phyloP scores from a whole-genome alignment of 2,113 vertebrate species.

The Triplophysa dalaica region DNA sequence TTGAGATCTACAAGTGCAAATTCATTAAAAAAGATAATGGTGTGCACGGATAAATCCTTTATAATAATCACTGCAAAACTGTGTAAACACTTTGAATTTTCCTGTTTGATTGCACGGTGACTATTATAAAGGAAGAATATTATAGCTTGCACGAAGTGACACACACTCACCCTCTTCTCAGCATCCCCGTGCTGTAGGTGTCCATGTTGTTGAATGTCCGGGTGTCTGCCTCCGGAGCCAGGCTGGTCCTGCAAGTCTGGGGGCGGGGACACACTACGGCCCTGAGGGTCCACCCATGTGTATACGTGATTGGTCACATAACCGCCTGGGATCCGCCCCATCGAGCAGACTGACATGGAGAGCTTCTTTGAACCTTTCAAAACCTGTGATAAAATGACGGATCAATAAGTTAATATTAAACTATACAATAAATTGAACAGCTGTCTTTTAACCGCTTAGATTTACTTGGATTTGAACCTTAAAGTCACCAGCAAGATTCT shows the following conservation, averaged over 20 bases:
- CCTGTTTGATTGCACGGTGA: too few species aligned
- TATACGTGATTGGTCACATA: slow-evolving; percentile 92
- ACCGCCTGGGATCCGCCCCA: slow-evolving; percentile 85
- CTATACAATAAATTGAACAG: too few species aligned
- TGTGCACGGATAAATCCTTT: too few species aligned
- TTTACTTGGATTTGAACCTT: too few species aligned
- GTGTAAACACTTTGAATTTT: too few species aligned
- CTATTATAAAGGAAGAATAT: too few species aligned
- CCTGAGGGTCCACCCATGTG: slow-evolving; percentile 93
- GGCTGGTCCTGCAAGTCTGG: slow-evolving; percentile 70
- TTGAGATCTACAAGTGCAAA: too few species aligned
- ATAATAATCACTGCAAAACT: too few species aligned
- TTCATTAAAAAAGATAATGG: too few species aligned
- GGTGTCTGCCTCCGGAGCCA: slow-evolving; percentile 51
- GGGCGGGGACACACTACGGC: slow-evolving; percentile 85
- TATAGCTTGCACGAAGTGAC: not conserved
- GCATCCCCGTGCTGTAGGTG: slow-evolving; percentile 75
- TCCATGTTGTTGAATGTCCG: slow-evolving; percentile 71
- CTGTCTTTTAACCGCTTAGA: too few species aligned
- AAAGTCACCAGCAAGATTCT: too few species aligned
- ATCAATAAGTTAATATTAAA: too few species aligned
- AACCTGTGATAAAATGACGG: slow-evolving; percentile 69
- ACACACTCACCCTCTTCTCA: slow-evolving; percentile 83
- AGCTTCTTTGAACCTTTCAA: slow-evolving; percentile 93
- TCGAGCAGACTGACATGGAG: slow-evolving; percentile 83